A percentile compares a stretch with the other conserved stretches of the same genome.
Evolutionary conservation across 2,888 invertebrate genomes (phyloP).

Genomic region (Mythimna ferrago): DNA sequence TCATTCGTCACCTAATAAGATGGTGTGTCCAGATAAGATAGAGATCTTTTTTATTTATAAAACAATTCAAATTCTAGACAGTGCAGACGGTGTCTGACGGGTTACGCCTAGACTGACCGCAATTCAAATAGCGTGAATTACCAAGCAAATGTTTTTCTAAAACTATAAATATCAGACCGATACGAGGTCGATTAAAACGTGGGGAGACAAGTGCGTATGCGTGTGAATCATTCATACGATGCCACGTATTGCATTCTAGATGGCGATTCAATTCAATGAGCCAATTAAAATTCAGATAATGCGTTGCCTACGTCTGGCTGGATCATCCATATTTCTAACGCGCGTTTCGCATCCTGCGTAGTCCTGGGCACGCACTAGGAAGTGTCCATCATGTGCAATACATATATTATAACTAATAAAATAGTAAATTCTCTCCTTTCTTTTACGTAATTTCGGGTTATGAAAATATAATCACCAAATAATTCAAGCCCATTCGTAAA

Average conservation of each 20-base stretch:
- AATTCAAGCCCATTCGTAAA: background rate
- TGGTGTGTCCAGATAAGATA: conserved; percentile 24
- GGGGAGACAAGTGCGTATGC: conserved; percentile 65
- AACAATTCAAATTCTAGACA: conserved; percentile 51
- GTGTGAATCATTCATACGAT: conserved; percentile 80
- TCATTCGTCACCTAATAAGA: conserved; percentile 3
- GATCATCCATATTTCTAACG: conserved; percentile 86
- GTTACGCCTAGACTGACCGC: conserved; percentile 20
- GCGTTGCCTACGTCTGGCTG: conserved; percentile 79
- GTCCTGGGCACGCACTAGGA: conserved; percentile 78
- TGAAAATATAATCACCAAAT: background rate
- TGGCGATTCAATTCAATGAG: conserved; percentile 85
- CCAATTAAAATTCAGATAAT: conserved; percentile 86
- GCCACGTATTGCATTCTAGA: conserved; percentile 81
- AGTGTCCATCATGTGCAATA: conserved; percentile 74
- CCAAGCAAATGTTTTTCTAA: conserved; percentile 30
- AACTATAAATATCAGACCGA: conserved; percentile 48
- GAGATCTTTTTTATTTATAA: conserved; percentile 3
- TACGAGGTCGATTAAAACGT: conserved; percentile 53
- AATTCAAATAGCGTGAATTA: conserved; percentile 41
- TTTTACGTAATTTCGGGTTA: conserved; percentile 26
- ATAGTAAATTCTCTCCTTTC: conserved; percentile 1
- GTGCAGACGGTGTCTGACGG: conserved; percentile 15
- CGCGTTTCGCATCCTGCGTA: conserved; percentile 83
- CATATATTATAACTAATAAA: conserved; percentile 44